Conservation (phyloP, 2,797 vertebrate species). For the Hybognathus amarus region DNA sequence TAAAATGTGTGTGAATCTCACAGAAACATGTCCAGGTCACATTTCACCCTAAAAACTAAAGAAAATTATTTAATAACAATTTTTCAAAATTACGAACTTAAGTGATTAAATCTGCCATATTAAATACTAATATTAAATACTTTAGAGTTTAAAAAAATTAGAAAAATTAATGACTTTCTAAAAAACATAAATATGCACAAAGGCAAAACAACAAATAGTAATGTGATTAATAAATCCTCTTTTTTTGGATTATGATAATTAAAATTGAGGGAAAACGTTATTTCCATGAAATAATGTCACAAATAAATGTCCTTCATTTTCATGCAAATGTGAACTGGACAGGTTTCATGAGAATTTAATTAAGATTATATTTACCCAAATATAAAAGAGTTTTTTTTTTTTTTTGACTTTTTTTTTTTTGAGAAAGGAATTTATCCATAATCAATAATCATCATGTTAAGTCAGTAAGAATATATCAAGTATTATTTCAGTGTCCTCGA, state of each 20-base stretch:
- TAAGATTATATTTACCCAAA: background rate
- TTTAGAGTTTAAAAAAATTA: no score
- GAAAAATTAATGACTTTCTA: no score
- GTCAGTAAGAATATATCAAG: background rate
- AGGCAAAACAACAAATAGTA: background rate
- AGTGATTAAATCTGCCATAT: background rate
- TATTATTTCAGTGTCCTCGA: conserved; percentile 22
- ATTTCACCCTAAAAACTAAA: background rate
- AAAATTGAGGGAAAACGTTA: background rate
- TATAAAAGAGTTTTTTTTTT: background rate
- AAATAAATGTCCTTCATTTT: background rate
- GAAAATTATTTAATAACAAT: no score
- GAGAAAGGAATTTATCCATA: background rate
- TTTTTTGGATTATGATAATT: background rate
- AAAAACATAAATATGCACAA: background rate
- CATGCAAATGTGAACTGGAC: conserved; percentile 6
- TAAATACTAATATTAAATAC: background rate
- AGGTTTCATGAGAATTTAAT: background rate
- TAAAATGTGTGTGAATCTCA: background rate
- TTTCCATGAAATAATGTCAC: background rate
- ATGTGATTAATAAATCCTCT: background rate
- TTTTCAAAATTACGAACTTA: background rate
- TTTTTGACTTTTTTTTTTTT: no score
- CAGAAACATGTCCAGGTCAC: background rate
- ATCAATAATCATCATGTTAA: background rate